Evolutionary conservation across 2,888 invertebrate genomes (phyloP).

Genomic region (Smittia aterrima): DNA sequence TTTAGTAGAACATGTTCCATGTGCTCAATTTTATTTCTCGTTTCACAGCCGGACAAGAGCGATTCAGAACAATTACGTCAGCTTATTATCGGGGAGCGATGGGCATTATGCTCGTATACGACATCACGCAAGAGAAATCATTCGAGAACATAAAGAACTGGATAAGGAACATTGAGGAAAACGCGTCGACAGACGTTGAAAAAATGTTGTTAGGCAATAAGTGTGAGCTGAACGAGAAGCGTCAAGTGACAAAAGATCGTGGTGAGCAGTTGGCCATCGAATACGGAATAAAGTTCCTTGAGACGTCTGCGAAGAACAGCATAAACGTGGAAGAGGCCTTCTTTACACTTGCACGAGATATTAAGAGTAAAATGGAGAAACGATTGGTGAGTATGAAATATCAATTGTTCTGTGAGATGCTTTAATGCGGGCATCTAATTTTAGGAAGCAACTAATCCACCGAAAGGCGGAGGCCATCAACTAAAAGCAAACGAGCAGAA

Average conservation of each 20-base stretch:
- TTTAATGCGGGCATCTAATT: slow-evolving; percentile 32
- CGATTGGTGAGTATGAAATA: slow-evolving; percentile 90
- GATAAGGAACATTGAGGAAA: slow-evolving; percentile 98
- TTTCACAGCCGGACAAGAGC: slow-evolving; percentile 92
- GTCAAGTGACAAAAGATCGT: slow-evolving; percentile 93
- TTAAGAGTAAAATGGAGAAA: slow-evolving; percentile 97
- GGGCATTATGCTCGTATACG: slow-evolving; percentile 99
- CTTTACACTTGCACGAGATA: slow-evolving; percentile 94
- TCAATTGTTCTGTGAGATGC: not conserved
- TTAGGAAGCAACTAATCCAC: slow-evolving; percentile 88
- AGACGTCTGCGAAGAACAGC: slow-evolving; percentile 97
- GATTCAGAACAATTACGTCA: slow-evolving; percentile 98
- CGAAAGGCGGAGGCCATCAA: slow-evolving; percentile 78
- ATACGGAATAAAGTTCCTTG: slow-evolving; percentile 98
- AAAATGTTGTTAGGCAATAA: slow-evolving; percentile 99
- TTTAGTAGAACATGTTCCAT: not conserved
- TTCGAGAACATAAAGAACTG: slow-evolving; percentile 99
- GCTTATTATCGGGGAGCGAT: slow-evolving; percentile 99
- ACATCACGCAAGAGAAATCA: slow-evolving; percentile 98
- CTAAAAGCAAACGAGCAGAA: slow-evolving; percentile 74
- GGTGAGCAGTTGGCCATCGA: slow-evolving; percentile 97
- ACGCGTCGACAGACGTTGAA: slow-evolving; percentile 97
- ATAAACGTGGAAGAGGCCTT: slow-evolving; percentile 98
- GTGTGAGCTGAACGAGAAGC: slow-evolving; percentile 94
- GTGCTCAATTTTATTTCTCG: not conserved